Evolutionary conservation across 2,797 vertebrate species (phyloP).

Genomic region (Propithecus perrieri): DNA sequence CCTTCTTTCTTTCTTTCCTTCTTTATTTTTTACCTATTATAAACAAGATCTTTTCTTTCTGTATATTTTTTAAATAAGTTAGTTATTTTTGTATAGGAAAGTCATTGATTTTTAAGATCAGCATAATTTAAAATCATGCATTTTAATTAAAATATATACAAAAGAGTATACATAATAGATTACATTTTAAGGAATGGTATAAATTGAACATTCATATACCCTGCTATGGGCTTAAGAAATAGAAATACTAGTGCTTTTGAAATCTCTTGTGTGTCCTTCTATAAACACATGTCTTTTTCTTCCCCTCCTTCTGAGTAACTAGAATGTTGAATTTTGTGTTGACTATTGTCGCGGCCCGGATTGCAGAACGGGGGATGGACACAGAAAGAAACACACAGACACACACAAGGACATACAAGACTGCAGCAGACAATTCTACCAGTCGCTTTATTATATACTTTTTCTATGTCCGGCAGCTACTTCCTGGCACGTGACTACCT

Average conservation of each 20-base stretch:
- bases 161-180: neutral
- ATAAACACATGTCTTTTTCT: neutral
- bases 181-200: neutral
- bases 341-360: too few relatives aligned
- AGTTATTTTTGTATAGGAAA: neutral
- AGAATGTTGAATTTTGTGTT: neutral
- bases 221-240: neutral
- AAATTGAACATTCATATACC: neutral
- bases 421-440: too few relatives aligned
- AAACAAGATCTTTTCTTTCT: neutral
- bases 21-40: neutral
- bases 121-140: neutral
- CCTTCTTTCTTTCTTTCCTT: neutral
- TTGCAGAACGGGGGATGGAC: too few relatives aligned
- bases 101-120: neutral
- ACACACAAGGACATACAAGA: too few relatives aligned
- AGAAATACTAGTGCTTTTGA: neutral
- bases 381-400: too few relatives aligned
- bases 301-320: neutral
- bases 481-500: too few relatives aligned
- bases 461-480: too few relatives aligned
- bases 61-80: neutral
- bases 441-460: too few relatives aligned
- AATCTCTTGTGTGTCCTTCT: neutral
- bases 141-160: neutral